These are phyloP conservation scores for cattle (Bos taurus) DNA, from an alignment of 2,113 vertebrate genomes.

Conservation along the genomic window DNA sequence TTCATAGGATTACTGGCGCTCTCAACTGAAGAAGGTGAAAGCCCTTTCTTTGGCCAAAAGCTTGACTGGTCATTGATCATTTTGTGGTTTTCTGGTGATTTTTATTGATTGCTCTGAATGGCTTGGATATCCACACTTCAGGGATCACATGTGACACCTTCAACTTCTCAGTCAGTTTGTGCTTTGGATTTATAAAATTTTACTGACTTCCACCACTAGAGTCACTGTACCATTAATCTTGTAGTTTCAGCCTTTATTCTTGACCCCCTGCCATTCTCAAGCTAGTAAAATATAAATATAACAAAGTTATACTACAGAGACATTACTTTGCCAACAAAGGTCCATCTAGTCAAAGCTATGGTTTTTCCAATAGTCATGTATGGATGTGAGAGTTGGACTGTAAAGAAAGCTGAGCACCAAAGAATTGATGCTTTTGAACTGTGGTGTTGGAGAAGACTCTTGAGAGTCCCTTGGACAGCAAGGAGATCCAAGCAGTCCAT, in stretches of 20 bases:
- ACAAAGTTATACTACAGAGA: too few relatives aligned
- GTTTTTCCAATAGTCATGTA: too few relatives aligned
- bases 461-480: too few relatives aligned
- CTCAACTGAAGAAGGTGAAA: neutral
- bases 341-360: too few relatives aligned
- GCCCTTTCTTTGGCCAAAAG: neutral
- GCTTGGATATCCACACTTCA: neutral
- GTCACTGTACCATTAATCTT: neutral
- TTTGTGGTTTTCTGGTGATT: neutral
- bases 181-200: neutral
- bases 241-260: neutral
- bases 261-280: neutral
- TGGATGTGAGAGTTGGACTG: too few relatives aligned
- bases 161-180: neutral
- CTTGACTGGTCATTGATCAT: neutral
- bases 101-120: neutral
- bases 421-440: too few relatives aligned
- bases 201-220: neutral
- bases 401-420: too few relatives aligned
- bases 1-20: neutral
- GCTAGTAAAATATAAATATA: too few relatives aligned
- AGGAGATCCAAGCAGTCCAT: too few relatives aligned
- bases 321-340: too few relatives aligned
- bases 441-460: too few relatives aligned
- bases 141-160: neutral